Base-by-base conservation (phyloP, 2,113 vertebrate species). In the Perognathus longimembris region DNA sequence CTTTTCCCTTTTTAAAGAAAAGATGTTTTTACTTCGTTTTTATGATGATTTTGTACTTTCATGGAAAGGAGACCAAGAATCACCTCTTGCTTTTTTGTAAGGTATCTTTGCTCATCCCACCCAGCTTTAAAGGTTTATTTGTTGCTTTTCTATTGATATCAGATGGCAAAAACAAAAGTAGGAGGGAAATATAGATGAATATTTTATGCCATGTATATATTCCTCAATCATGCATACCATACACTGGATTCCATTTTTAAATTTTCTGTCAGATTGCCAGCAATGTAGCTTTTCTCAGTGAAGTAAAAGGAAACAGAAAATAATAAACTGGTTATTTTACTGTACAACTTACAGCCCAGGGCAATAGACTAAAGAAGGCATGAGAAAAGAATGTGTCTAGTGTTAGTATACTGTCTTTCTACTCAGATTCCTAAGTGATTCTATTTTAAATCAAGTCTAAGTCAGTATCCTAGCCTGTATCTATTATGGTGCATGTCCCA, bases 391-490 rank as follows among this genome's bases (percentile, higher is more conserved):
- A 88, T 88, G 93, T 87, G 76, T 40, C 74, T 87, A 32, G 5
- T 88, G 85, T 86, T 85, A 61, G 45, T 67, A 45, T 89, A 76
- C 7, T 32, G 80, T 59, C 87, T 7, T 36, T 67, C 64, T 89
- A 15, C 54, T 85, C 57, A 42, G 77, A 82, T 85, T 96, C 75
- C 22, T 63, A 87, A 93, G 75, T 50, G 76, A 28, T 94, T 95
- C 83, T 94, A 85, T 96, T 97, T 94, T 95, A 95, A 94, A 95
- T 26, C 80, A 67, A 88, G 24, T n/a, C 89, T 91, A 67, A 93
- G 34, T 79, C 86, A 91, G 76, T 80, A 76, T 95, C 45, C 57
- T 36, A 74, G 66, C 54, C 90, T 93, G 66, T 89, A 81, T 92
- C 93, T 96, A 90, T 93, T 93, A 92, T 89, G 76, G 57, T 79